Base-by-base conservation (phyloP, 1,140 invertebrate species). In the Dermatophagoides farinae region DNA sequence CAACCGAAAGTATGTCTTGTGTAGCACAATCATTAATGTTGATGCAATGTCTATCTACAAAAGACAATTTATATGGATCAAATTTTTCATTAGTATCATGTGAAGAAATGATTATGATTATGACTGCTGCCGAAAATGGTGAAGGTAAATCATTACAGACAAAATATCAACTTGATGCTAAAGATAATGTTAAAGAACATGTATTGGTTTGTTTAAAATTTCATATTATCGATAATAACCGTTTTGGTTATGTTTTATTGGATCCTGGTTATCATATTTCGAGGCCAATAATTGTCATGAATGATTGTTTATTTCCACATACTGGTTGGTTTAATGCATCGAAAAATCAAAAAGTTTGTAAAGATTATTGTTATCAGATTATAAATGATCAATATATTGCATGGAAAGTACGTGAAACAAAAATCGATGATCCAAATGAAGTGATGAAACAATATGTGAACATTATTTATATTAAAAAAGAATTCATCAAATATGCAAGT, bases 241-340 rank as follows among this genome's bases (percentile, higher is more conserved):
- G 88, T 40, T 70, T 71, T 0, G 88, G 86, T 12, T 74, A 86
- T 20, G 72, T 90, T 70, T 75, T 91, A 4, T 77, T 88, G 18
- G 88, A 91, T 73, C 85, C 87, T 0, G 88, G 88, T 10, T 92
- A 91, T 71, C 88, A 92, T 70, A 81, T 91, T 44, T 81, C 82
- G 23, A 75, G 84, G 41, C 83, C 85, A 18, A 78, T 91, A 47
- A 86, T 86, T 22, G 82, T 89, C 25, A 92, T 90, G 87, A 73
- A 78, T 22, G 53, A 55, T 25, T 11, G 16, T n/a, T 72, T 75
- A 31, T 86, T 85, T 72, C 88, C 88, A 5, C 85, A 91, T 69
- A 89, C 87, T 40, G 83, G 85, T 64, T 86, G 84, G 82, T 90
- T 89, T 69, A 80, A 78, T 2, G 84, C 88, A 67, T 81, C 80